Conservation (phyloP, 2,113 vertebrate species). For the Pterophyllum scalare region DNA sequence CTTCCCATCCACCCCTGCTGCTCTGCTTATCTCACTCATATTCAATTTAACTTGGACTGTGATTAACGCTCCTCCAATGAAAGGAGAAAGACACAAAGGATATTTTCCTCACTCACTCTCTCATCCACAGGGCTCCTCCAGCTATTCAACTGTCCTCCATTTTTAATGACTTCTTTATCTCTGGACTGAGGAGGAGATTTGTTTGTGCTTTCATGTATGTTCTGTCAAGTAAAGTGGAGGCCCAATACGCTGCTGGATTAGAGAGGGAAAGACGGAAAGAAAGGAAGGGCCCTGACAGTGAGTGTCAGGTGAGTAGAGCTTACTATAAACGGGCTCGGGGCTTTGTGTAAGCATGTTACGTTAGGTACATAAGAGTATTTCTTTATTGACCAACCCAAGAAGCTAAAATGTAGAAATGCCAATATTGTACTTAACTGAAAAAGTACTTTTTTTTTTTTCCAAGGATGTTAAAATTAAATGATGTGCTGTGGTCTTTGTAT, state of each 20-base stretch:
- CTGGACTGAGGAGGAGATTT: slow-evolving; percentile 73
- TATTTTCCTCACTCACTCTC: slow-evolving; percentile 53
- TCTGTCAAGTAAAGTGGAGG: slow-evolving; percentile 69
- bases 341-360: slow-evolving; percentile 30
- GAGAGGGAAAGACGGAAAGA: slow-evolving; percentile 37
- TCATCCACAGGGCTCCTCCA: slow-evolving; percentile 68
- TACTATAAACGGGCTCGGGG: slow-evolving; percentile 33
- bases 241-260: slow-evolving; percentile 63
- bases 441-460: slow-evolving; percentile 15
- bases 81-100: slow-evolving; percentile 73
- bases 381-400: not conserved
- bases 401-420: slow-evolving; percentile 12
- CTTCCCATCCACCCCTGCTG: slow-evolving; percentile 42
- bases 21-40: slow-evolving; percentile 77
- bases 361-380: not conserved
- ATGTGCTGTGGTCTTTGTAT: slow-evolving; percentile 14
- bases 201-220: slow-evolving; percentile 79
- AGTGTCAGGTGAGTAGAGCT: slow-evolving; percentile 66
- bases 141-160: slow-evolving; percentile 74
- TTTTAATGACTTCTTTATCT: slow-evolving; percentile 84
- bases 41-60: slow-evolving; percentile 81
- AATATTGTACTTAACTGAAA: slow-evolving; percentile 34
- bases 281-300: slow-evolving; percentile 48
- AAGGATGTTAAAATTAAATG: slow-evolving; percentile 42
- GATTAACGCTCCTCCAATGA: slow-evolving; percentile 78